A percentile compares a stretch with the other conserved stretches of the same genome.
Conservation (phyloP, 2,888 invertebrate species). For the Anarsia innoxiella region DNA sequence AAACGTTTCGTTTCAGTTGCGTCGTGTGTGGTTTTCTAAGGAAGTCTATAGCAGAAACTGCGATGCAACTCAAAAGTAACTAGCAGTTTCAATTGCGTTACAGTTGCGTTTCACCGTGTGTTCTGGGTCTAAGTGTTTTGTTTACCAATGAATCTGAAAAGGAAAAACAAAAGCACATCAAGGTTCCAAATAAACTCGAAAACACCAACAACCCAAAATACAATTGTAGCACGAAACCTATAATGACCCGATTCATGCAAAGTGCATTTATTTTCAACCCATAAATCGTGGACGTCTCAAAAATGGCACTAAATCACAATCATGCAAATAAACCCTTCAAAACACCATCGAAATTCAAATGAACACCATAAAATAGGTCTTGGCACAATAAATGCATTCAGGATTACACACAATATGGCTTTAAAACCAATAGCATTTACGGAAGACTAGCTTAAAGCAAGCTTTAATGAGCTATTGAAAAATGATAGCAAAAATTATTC, state of each 20-base stretch:
- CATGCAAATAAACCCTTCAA: conserved; percentile 66
- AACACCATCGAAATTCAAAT: conserved; percentile 62
- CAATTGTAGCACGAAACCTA: conserved; percentile 6
- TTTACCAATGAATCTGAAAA: no score
- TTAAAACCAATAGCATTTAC: conserved; percentile 56
- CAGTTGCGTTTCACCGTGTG: no score
- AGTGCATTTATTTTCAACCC: conserved; percentile 21
- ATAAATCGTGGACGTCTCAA: conserved; percentile 39
- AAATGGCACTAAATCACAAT: conserved; percentile 67
- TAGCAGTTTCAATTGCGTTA: no score
- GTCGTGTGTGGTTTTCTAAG: no score
- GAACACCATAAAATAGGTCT: conserved; percentile 66
- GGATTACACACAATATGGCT: conserved; percentile 38
- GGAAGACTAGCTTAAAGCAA: conserved; percentile 49
- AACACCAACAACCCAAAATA: background rate
- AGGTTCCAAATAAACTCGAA: no score
- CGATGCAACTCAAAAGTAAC: no score
- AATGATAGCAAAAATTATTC: conserved; percentile 73
- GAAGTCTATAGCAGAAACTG: no score
- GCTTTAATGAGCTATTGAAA: conserved; percentile 73
- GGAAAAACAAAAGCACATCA: no score
- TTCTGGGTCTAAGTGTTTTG: no score
- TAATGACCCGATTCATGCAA: conserved; percentile 12
- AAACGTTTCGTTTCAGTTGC: no score
- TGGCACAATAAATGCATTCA: conserved; percentile 54